These are phyloP conservation scores for Acestrorhynchus altus DNA, from an alignment of 2,797 vertebrate genomes.

Conservation along the genomic window DNA sequence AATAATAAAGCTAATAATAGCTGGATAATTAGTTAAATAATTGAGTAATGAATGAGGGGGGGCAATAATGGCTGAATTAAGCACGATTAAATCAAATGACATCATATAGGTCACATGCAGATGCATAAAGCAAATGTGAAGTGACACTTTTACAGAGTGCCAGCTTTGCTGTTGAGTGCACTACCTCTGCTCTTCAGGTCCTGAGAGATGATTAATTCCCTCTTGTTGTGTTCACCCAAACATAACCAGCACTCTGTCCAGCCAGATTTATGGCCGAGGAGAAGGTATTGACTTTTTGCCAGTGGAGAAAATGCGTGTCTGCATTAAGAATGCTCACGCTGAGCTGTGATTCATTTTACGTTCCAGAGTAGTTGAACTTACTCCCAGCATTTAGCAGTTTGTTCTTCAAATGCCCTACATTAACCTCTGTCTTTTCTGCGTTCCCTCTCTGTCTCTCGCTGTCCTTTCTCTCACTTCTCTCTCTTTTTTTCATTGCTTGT, in stretches of 20 bases:
- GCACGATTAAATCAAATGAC: too few relatives aligned
- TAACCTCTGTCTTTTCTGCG: conserved; percentile 43
- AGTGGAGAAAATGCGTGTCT: conserved; percentile 51
- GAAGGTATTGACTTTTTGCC: conserved; percentile 61
- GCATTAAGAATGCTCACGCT: conserved; percentile 47
- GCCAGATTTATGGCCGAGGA: conserved; percentile 57
- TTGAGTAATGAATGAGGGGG: too few relatives aligned
- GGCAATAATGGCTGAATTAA: too few relatives aligned
- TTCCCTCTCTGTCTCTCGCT: conserved; percentile 7
- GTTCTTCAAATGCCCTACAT: conserved; percentile 46
- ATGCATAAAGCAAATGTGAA: background rate
- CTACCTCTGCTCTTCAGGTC: conserved; percentile 6
- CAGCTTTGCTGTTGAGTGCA: conserved; percentile 27
- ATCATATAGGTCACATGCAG: background rate
- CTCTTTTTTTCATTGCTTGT: conserved; percentile 4
- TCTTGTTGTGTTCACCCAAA: conserved; percentile 49
- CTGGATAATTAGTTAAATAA: too few relatives aligned
- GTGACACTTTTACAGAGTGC: background rate
- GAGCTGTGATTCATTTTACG: conserved; percentile 44
- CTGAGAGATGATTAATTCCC: conserved; percentile 50
- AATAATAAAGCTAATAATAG: too few relatives aligned
- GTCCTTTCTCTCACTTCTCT: background rate
- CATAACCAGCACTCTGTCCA: conserved; percentile 48
- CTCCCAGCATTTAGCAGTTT: conserved; percentile 32
- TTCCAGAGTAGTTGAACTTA: conserved; percentile 35